Evolutionary conservation across 2,797 vertebrate genomes (phyloP), one percentile per base, ranked within the genome.

Genomic region (Hyperoplus lanceolatus): DNA sequence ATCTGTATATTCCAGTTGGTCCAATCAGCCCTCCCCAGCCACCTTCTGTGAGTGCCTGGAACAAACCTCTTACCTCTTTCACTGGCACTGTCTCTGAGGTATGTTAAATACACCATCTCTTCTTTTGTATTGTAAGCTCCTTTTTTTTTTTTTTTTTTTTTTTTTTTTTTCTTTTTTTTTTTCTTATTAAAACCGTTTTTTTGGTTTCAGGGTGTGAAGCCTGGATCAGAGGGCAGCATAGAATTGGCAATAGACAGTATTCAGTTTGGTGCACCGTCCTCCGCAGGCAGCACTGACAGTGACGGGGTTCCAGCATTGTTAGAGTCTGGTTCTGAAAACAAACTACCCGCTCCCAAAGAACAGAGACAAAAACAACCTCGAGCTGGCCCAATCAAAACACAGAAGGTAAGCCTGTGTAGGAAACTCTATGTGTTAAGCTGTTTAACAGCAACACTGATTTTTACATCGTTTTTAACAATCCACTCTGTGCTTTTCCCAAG

Each of bases 41-140:
- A 58, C 97, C 98, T 39, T 97, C 98, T 29, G 97, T 99, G 83
- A 99, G 98, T 93, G 98, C 98, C 61, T 99, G 98, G 98, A 99
- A 98, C 94, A 99, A 99, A 90, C 98, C 98, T 79, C 95, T 99
- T 79, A 99, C 98, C 69, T 97, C 98, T 45, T 99, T 99, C 91
- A 96, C 97, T 80, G 96, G 97, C 75, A 81, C 96, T 0, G 71
- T 96, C 73, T 90, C 97, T 73, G 98, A 99, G 97, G 98, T 99
- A 94, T 73, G 93, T 68, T 53, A 2, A 36, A 57, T 11, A 7
- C 6, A 2, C 12, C 6, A 1, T 48, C 29, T 42, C 8, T 8
- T 9, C 6, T 54, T 50, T 50, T 21, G 7, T 54, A 29, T 29
- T 29, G 29, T 29, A 29, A 29, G 29, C 29, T 29, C 3, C 2